Conservation (phyloP, 1,140 invertebrate genomes). For the Cherax destructor region DNA sequence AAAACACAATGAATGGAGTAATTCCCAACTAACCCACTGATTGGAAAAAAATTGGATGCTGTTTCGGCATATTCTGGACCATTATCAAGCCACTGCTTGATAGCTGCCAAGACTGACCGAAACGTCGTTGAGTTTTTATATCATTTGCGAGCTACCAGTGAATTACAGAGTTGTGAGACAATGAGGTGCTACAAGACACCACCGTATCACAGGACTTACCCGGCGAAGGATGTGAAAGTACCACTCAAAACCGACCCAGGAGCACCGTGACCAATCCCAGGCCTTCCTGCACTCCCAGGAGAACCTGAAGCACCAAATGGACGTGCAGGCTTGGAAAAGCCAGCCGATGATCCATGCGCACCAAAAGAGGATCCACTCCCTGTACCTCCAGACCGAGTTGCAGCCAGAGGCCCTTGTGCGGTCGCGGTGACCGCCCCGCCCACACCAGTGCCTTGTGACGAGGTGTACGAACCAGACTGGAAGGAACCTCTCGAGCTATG, state of each 20-base stretch:
- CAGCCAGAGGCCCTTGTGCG: neutral
- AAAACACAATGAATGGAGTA: too few relatives aligned
- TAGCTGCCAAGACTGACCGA: too few relatives aligned
- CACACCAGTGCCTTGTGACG: neutral
- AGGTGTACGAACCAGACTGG: neutral
- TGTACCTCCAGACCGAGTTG: neutral
- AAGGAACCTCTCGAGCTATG: neutral
- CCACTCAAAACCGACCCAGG: neutral
- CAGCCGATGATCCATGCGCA: neutral
- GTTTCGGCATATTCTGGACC: too few relatives aligned
- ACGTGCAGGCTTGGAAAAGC: neutral
- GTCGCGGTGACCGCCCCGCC: too few relatives aligned
- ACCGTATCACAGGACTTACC: neutral
- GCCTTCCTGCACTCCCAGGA: neutral
- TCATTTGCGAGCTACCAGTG: too few relatives aligned
- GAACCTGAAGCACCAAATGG: neutral
- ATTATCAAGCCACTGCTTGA: too few relatives aligned
- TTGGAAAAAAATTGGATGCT: too few relatives aligned
- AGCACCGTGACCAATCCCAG: neutral
- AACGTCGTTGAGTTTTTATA: too few relatives aligned
- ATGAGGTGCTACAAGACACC: neutral
- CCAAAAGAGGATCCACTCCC: neutral
- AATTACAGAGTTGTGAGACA: too few relatives aligned
- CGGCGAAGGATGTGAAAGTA: constrained; percentile 20
- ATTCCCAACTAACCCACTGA: too few relatives aligned